phyloP scores from a whole-genome alignment of 2,797 vertebrate species.

The Silurus aristotelis region DNA sequence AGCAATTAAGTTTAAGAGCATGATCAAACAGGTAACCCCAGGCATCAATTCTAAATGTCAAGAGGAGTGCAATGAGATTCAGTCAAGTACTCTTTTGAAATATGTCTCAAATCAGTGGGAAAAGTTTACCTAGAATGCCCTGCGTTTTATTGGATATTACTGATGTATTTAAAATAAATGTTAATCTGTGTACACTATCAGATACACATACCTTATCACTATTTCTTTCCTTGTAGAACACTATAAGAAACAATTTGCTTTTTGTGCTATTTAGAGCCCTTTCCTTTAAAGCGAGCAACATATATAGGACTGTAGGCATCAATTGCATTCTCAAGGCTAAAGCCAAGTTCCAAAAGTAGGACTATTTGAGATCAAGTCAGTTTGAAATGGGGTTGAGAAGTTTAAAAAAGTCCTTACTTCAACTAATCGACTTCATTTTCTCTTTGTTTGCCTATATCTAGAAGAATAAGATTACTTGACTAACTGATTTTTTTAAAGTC shows the following conservation, averaged over 20 bases:
- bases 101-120: background rate
- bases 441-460: too few relatives aligned
- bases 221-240: background rate
- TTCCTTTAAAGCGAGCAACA: background rate
- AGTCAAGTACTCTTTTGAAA: background rate
- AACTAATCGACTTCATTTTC: too few relatives aligned
- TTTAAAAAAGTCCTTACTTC: too few relatives aligned
- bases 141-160: background rate
- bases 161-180: background rate
- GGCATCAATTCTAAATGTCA: constrained; percentile 30
- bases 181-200: background rate
- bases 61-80: constrained; percentile 17
- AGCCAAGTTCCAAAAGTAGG: background rate
- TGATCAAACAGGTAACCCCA: constrained; percentile 42
- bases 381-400: background rate
- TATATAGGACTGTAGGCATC: background rate
- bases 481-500: background rate
- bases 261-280: too few relatives aligned
- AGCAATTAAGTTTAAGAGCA: constrained; percentile 46
- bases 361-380: background rate
- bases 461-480: too few relatives aligned
- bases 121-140: background rate
- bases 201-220: background rate
- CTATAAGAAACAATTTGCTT: background rate
- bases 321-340: background rate